Evolutionary conservation across 2,113 vertebrate species (phyloP), one percentile per base, ranked within the genome.

Genomic region (Typhlomys cinereus): DNA sequence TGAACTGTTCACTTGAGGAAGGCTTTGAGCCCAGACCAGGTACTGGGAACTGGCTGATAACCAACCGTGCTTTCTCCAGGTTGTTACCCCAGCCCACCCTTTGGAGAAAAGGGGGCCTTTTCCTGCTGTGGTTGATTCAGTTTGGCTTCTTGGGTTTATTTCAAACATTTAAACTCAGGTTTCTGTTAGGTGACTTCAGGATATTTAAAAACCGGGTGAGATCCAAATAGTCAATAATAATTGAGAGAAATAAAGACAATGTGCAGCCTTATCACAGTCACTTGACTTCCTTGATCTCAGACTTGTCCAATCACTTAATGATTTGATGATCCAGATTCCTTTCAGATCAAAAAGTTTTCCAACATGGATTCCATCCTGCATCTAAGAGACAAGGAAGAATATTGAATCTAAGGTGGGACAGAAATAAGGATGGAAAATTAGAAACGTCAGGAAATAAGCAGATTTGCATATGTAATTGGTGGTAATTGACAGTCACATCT

Each of bases 91-190:
- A 76, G 94, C n/a, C 82, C 81, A 79, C 41, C 11, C 86, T 31
- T 73, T 83, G 13, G 71, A 75, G 69, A 81, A n/a, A n/a, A 82
- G 69, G 41, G 46, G 52, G 6, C 31, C 62, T 88, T 78, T 36
- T 57, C 84, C 80, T 48, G 82, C 76, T 70, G 52, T 71, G 21
- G 36, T 79, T 87, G 61, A 90, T 95, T 95, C 70, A 93, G 92
- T 91, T 52, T 94, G 48, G 46, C 66, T 93, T 92, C 75, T 85
- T 89, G 62, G 62, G 61, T 50, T 14, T 87, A 36, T 61, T 84
- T 73, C 94, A 93, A 91, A 94, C 39, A 81, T 74, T 84, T 88
- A 85, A 50, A 82, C 66, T 91, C 29, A 76, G 10, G 76, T 87
- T 90, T 81, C 75, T 88, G 7, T 88, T 83, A 62, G n/a, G 36